Conservation (phyloP, 2,888 invertebrate genomes). For the Thelaira solivaga region DNA sequence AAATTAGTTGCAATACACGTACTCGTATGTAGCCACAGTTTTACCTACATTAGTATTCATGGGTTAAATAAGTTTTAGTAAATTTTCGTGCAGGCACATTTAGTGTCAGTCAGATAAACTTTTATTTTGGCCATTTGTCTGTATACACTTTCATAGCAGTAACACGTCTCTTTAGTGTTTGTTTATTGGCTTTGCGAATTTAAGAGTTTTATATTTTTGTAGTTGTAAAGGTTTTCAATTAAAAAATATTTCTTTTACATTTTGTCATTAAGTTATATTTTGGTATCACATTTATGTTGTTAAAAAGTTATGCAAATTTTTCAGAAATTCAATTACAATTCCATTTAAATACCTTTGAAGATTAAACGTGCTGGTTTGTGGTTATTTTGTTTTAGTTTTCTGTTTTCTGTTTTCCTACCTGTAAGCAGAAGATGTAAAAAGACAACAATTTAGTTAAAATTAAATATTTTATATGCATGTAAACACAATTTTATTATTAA, state of each 20-base stretch:
- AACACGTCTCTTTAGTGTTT: not conserved
- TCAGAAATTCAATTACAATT: conserved; percentile 45
- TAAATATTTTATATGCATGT: not conserved
- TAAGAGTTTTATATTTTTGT: not conserved
- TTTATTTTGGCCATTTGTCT: not conserved
- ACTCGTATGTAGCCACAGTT: too few species aligned
- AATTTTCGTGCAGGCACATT: conserved; percentile 5
- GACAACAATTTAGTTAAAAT: conserved; percentile 4
- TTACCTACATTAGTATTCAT: too few species aligned
- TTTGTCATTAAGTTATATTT: conserved; percentile 16
- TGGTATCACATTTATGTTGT: conserved; percentile 28
- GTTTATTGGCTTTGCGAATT: not conserved
- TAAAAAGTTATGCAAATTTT: conserved; percentile 44
- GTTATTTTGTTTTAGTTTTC: not conserved
- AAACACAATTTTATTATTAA: too few species aligned
- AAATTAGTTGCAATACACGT: too few species aligned
- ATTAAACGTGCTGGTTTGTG: conserved; percentile 2
- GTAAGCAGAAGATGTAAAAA: not conserved
- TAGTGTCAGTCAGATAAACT: conserved; percentile 14
- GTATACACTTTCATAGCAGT: not conserved
- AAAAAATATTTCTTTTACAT: conserved; percentile 9
- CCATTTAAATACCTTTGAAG: conserved; percentile 53
- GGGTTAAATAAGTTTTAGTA: too few species aligned
- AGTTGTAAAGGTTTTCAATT: conserved; percentile 43
- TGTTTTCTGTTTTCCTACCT: conserved; percentile 15